These are phyloP conservation scores for Porites rus DNA, from an alignment of 92 coral and sea anemone genomes.

Conservation along the genomic window DNA sequence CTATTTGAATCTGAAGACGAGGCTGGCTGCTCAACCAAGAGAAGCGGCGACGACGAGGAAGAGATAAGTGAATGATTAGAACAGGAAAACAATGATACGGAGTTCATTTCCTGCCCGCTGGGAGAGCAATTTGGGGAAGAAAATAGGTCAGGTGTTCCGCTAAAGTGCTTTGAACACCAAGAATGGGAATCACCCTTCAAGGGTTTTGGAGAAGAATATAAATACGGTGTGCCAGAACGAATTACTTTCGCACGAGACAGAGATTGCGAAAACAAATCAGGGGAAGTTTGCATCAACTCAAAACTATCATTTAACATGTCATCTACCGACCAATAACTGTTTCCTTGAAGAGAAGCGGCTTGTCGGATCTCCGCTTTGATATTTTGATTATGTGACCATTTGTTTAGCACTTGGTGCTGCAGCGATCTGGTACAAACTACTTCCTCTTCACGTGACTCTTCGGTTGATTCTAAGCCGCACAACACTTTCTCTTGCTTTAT, in stretches of 20 bases:
- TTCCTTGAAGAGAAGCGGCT: neutral
- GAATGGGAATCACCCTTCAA: neutral
- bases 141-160: neutral
- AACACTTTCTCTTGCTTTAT: neutral
- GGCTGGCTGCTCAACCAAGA: neutral
- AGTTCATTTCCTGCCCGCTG: slow-evolving; percentile 6
- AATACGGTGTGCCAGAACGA: neutral
- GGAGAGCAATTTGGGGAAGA: neutral
- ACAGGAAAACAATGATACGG: slow-evolving; percentile 15
- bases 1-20: neutral
- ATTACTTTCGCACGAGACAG: neutral
- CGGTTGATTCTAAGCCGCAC: neutral
- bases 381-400: neutral
- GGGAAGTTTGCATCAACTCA: neutral
- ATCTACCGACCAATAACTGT: neutral
- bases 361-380: neutral
- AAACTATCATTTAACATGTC: neutral
- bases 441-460: neutral
- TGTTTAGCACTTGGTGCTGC: neutral
- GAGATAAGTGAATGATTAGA: neutral
- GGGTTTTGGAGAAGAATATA: neutral
- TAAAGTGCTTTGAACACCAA: neutral
- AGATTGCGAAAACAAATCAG: slow-evolving; percentile 26
- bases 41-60: neutral
- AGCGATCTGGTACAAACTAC: neutral